Percentiles rank a stretch among this genome's conserved stretches.
phyloP scores from a whole-genome alignment of 2,888 invertebrate species.

The Papilio elwesi region DNA sequence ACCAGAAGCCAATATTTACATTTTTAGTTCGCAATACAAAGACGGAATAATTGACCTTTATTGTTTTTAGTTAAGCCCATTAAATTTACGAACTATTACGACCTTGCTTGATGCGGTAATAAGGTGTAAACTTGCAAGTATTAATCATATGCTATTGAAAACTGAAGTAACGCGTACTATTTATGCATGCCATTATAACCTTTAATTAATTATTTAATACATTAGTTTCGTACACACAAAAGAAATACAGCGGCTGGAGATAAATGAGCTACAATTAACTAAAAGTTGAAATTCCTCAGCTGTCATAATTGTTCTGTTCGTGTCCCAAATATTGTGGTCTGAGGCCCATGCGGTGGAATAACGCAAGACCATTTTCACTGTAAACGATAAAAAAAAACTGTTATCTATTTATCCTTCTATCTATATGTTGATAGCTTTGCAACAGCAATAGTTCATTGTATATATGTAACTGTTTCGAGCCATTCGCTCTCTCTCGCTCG shows the following conservation, averaged over 20 bases:
- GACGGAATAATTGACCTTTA: too few species aligned
- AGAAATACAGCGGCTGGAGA: conserved; percentile 6
- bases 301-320: conserved; percentile 54
- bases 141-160: neutral
- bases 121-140: neutral
- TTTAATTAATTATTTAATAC: neutral
- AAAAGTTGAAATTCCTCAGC: conserved; percentile 50
- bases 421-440: neutral
- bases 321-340: conserved; percentile 55
- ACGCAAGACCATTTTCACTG: conserved; percentile 56
- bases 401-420: neutral
- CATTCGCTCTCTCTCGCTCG: too few species aligned
- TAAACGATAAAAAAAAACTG: conserved; percentile 40
- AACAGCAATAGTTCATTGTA: too few species aligned
- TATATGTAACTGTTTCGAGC: too few species aligned
- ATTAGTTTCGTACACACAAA: neutral
- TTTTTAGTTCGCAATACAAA: neutral
- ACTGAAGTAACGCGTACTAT: neutral
- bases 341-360: conserved; percentile 57
- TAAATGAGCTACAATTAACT: conserved; percentile 34
- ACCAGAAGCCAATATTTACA: too few species aligned
- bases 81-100: neutral
- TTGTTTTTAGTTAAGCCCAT: neutral
- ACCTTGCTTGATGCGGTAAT: conserved; percentile 6
- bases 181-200: conserved; percentile 39